Evolutionary conservation across 2,888 invertebrate genomes (phyloP), one percentile per base, ranked within the genome.

Genomic region (Chrysolina oricalcia): DNA sequence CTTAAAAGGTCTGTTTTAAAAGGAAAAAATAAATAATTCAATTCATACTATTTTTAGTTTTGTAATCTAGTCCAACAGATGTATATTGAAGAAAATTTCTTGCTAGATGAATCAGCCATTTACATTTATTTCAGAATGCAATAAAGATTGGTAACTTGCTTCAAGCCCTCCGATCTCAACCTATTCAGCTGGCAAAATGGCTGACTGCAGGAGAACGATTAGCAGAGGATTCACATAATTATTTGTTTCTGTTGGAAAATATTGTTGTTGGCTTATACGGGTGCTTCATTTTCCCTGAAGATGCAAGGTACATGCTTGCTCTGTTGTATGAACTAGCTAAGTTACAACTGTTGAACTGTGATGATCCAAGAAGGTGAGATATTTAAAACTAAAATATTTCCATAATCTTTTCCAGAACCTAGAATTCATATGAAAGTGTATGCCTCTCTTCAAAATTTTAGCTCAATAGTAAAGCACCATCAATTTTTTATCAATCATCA

Each of bases 241-340:
- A 81, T 74, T 79, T 83, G 46, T 88, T 86, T 71, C 87, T 92
- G 9, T 88, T 92, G 41, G 90, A 92, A 77, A 91, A 91, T 40
- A 84, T 93, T 35, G 89, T 93, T 46, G 91, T 92, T 23, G 93
- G 94, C 0, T 87, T 95, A 0, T 96, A 94, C 85, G 94, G 94
- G 19, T 94, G 94, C 85, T 93, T 94, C 81, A 90, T 96, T 67
- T 90, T 96, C 81, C 93, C 93, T 0, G 94, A 94, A 84, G 96
- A 96, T 87, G 93, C 94, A 81, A 90, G 91, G 78, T 89, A 92
- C 82, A 90, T 93, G 76, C 86, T 94, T n/a, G 90, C 91, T 80
- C 85, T 95, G 62, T 84, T 94, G 72, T 90, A 92, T 65, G 92
- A 94, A 82, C 88, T 96, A 72, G 93, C 95, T 81, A 91, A 93